A percentile compares a stretch with the other conserved stretches of the same genome.
phyloP scores from a whole-genome alignment of 2,888 invertebrate species.

The Drosophila formosana region DNA sequence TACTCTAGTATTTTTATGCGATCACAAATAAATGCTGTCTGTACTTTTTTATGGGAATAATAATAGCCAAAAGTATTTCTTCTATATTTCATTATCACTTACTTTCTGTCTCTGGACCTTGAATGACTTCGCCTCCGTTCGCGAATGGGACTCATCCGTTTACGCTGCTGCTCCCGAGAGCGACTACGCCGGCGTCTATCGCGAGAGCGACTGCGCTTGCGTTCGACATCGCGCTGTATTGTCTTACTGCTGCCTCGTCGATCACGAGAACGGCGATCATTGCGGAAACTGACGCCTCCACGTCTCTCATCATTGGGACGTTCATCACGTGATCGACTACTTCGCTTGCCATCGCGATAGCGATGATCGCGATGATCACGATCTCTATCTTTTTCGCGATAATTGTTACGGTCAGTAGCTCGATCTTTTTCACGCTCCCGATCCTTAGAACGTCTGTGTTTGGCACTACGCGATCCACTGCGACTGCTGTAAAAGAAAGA shows the following conservation, averaged over 20 bases:
- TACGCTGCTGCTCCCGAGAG: constrained; percentile 73
- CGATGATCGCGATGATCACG: constrained; percentile 69
- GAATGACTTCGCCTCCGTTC: constrained; percentile 79
- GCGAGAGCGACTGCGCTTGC: constrained; percentile 67
- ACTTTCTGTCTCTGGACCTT: constrained; percentile 81
- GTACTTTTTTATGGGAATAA: no score
- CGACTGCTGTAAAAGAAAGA: constrained; percentile 72
- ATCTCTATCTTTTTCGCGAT: constrained; percentile 55
- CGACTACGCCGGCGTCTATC: constrained; percentile 72
- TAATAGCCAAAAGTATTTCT: no score
- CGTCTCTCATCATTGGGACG: constrained; percentile 41
- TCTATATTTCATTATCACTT: constrained; percentile 24
- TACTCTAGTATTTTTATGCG: no score
- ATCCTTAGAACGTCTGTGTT: constrained; percentile 65
- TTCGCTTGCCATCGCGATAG: constrained; percentile 59
- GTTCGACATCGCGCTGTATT: constrained; percentile 57
- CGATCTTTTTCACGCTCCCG: constrained; percentile 79
- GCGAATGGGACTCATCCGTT: constrained; percentile 76
- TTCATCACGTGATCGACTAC: constrained; percentile 56
- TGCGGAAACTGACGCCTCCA: constrained; percentile 45
- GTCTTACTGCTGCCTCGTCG: constrained; percentile 61
- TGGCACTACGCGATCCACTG: constrained; percentile 78
- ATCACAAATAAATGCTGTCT: no score
- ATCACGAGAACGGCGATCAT: constrained; percentile 80
- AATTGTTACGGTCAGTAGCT: constrained; percentile 33